Conservation (phyloP, 2,113 vertebrate species). For the Sylvilagus bachmani region DNA sequence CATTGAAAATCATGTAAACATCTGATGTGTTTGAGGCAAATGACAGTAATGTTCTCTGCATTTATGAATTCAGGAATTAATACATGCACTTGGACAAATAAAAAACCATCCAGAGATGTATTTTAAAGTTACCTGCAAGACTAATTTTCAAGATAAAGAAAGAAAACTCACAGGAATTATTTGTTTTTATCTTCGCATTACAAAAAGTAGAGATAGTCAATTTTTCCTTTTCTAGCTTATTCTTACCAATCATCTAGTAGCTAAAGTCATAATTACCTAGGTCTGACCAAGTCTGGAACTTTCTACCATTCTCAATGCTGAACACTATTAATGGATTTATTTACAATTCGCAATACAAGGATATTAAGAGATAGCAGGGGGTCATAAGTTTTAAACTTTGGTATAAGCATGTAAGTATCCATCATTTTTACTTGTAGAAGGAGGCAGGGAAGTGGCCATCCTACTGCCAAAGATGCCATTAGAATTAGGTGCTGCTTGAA, state of each 20-base stretch:
- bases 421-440: slow-evolving; percentile 45
- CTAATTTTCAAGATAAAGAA: slow-evolving; percentile 45
- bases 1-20: background rate
- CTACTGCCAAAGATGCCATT: slow-evolving; percentile 43
- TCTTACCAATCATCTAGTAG: background rate
- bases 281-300: background rate
- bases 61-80: slow-evolving; percentile 37
- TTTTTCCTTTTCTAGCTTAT: background rate
- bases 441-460: background rate
- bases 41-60: background rate
- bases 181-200: background rate
- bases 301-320: background rate
- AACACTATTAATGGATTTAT: slow-evolving; percentile 9
- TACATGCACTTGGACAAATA: background rate
- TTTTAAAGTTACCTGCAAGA: slow-evolving; percentile 19
- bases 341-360: slow-evolving; percentile 35
- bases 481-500: slow-evolving; percentile 54
- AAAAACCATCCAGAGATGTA: slow-evolving; percentile 5
- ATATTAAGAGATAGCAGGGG: slow-evolving; percentile 11
- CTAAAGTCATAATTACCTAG: slow-evolving; percentile 11
- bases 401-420: slow-evolving; percentile 20
- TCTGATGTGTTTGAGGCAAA: background rate
- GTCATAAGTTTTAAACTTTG: slow-evolving; percentile 18
- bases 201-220: background rate
- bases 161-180: slow-evolving; percentile 40